Evolutionary conservation across 1,140 invertebrate species (phyloP).

Genomic region (Trichonephila clavata): DNA sequence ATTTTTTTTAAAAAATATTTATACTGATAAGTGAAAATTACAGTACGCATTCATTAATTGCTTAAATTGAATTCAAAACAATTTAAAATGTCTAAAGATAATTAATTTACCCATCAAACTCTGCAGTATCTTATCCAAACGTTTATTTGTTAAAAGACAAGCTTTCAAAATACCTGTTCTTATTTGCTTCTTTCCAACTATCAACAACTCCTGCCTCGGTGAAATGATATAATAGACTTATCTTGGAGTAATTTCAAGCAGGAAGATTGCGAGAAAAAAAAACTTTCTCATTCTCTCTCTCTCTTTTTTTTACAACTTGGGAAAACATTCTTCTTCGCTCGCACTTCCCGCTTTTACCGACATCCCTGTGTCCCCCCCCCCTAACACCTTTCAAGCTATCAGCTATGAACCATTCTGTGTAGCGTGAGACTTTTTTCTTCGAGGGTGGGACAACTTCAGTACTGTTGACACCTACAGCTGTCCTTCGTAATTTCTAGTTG

Average conservation of each 20-base stretch:
- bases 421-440: background rate
- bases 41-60: too few species aligned
- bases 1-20: too few species aligned
- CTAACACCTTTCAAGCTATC: conserved; percentile 35
- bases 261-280: background rate
- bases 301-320: too few species aligned
- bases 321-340: background rate
- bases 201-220: too few species aligned
- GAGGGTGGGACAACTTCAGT: conserved; percentile 7
- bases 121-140: too few species aligned
- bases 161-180: too few species aligned
- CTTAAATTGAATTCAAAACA: too few species aligned
- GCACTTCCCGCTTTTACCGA: background rate
- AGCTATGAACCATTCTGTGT: background rate
- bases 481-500: conserved; percentile 35
- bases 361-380: background rate
- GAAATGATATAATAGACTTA: background rate
- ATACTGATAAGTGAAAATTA: too few species aligned
- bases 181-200: too few species aligned
- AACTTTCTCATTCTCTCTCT: background rate
- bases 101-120: too few species aligned
- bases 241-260: background rate
- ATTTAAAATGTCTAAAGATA: too few species aligned
- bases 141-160: too few species aligned
- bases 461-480: conserved; percentile 65